These are phyloP conservation scores for Rhea americana DNA, from an alignment of 2,113 vertebrate genomes.

Conservation along the genomic window DNA sequence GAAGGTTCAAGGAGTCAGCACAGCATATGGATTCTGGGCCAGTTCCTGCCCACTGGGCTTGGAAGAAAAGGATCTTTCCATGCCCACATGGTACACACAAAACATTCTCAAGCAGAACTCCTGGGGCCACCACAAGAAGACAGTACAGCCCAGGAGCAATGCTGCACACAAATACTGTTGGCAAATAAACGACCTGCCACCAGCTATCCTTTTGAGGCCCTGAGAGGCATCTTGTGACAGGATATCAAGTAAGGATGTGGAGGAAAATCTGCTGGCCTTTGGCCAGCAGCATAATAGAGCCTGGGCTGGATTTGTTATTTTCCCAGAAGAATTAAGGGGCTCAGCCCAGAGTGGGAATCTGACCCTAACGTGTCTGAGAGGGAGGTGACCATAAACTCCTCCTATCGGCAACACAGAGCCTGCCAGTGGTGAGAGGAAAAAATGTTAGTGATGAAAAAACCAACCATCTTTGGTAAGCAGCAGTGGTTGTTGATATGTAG, in stretches of 20 bases:
- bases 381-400: slow-evolving; percentile 35
- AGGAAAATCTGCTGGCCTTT: not conserved
- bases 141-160: too few relatives aligned
- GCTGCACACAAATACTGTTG: too few relatives aligned
- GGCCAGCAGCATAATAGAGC: not conserved
- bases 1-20: not conserved
- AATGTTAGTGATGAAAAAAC: slow-evolving; percentile 17
- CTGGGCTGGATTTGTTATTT: not conserved
- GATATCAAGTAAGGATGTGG: not conserved
- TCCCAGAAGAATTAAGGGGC: not conserved
- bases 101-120: not conserved
- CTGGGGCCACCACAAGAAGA: not conserved
- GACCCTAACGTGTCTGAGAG: not conserved
- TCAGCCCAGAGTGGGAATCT: not conserved
- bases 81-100: fast-evolving
- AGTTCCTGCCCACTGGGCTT: not conserved
- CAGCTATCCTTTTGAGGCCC: not conserved
- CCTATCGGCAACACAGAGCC: slow-evolving; percentile 20
- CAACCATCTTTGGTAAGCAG: slow-evolving; percentile 65
- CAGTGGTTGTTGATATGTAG: not conserved
- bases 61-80: not conserved
- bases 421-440: slow-evolving; percentile 2
- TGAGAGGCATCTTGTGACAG: not conserved
- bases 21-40: not conserved
- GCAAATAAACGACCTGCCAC: not conserved